Evolutionary conservation across 2,888 invertebrate species (phyloP), one percentile per base, ranked within the genome.

Genomic region (Phaedon cochleariae): DNA sequence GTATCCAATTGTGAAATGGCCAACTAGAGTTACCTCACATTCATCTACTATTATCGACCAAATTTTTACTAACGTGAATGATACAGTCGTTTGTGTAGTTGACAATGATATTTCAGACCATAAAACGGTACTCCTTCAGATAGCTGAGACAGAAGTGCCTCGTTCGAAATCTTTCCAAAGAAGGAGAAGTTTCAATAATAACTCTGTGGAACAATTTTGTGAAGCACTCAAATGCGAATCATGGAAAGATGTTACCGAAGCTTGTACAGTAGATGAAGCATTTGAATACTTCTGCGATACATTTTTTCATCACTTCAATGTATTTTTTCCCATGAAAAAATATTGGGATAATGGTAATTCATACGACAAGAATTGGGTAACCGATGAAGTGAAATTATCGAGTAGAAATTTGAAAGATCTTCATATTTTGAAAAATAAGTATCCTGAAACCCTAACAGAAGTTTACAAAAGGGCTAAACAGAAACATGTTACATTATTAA

Each of bases 1-100:
- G 41, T n/a, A 17, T 20, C 41, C 55, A 3, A 18, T 57, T 10
- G 57, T 57, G 41, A 45, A 29, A 20, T 57, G 57, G 57, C 45
- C 57, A 20, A 57, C 57, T 7, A n/a, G 57, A 21, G 45, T 57
- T 2, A 57, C 57, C 12, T 21, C 37, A 6, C n/a, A 26, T 57
- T 41, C 57, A 4, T 31, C 57, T 12, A 57, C 57, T 57, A 57
- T 57, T 22, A 57, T 57, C 20, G 57, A 57, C 20, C 57, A 41
- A 12, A 26, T 57, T 37, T 57, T 37, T 22, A 57, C 41, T 37
- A 37, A 57, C 45, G 45, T 57, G 20, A 22, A n/a, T 41, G 57
- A 57, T 12, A 5, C 51, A 21, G 51, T 51, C 21, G 26, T n/a
- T 15, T 51, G 26, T 51, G 51, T 51, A 18, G 21, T 22, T 51